Conservation (phyloP, 2,113 vertebrate genomes). For the Martes martes region DNA sequence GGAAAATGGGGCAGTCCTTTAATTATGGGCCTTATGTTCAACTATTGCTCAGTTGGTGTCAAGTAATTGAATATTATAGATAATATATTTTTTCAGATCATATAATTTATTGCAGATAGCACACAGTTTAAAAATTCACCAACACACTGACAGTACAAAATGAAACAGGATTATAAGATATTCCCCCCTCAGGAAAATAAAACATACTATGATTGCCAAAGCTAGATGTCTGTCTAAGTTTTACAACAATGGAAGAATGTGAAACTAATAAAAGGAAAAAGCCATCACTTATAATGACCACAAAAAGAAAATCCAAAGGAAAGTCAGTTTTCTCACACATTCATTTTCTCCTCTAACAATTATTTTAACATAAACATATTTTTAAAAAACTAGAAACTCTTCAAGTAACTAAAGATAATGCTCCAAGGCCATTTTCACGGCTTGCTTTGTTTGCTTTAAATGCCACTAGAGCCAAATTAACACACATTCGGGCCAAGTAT, state of each 20-base stretch:
- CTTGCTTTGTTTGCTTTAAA: conserved; percentile 88
- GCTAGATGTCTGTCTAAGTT: conserved; percentile 98
- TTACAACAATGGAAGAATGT: conserved; percentile 91
- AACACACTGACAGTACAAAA: conserved; percentile 99
- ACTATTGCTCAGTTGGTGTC: not conserved
- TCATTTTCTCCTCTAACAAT: conserved; percentile 96
- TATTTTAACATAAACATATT: conserved; percentile 82
- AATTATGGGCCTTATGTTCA: not conserved
- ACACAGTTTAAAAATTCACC: conserved; percentile 99
- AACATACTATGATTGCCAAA: conserved; percentile 99
- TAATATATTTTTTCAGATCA: conserved; percentile 83
- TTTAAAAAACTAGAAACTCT: conserved; percentile 88
- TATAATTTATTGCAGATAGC: conserved; percentile 99
- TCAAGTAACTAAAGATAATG: conserved; percentile 99
- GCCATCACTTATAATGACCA: conserved; percentile 91
- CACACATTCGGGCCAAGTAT: conserved; percentile 88
- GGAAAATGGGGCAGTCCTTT: not conserved
- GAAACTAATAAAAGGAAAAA: conserved; percentile 92
- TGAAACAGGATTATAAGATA: conserved; percentile 99
- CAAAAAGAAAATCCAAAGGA: conserved; percentile 87
- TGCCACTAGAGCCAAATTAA: conserved; percentile 89
- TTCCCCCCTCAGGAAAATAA: conserved; percentile 98
- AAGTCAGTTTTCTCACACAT: conserved; percentile 93
- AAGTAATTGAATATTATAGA: not conserved
- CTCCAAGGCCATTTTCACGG: conserved; percentile 95